Conservation (phyloP, 1,140 invertebrate species). For the Drosophila azteca region DNA sequence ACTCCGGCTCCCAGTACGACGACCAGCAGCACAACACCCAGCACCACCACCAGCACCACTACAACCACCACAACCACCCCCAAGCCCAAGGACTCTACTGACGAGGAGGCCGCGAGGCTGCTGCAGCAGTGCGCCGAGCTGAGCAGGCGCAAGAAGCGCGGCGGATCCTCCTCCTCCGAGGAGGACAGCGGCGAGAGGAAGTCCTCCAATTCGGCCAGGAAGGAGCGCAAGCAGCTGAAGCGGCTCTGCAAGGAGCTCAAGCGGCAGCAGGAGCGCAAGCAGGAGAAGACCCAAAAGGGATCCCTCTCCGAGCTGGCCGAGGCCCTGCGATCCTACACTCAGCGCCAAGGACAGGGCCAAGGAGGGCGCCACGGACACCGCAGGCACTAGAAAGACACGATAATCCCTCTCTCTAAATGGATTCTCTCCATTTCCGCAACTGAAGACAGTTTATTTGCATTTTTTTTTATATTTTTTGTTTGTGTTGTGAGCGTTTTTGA, state of each 20-base stretch:
- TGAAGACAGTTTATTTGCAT: too few relatives aligned
- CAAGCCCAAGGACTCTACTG: constrained; percentile 28
- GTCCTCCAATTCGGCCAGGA: constrained; percentile 42
- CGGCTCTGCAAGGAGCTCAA: constrained; percentile 68
- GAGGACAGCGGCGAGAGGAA: constrained; percentile 54
- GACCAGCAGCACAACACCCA: background rate
- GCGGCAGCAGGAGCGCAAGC: constrained; percentile 49
- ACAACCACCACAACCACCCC: constrained; percentile 33
- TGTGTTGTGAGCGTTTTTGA: too few relatives aligned
- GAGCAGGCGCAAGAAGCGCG: constrained; percentile 54
- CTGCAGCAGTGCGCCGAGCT: constrained; percentile 59
- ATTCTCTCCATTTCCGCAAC: too few relatives aligned
- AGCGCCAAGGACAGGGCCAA: constrained; percentile 29
- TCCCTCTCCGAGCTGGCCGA: constrained; percentile 38
- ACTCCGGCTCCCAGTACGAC: constrained; percentile 5
- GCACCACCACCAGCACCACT: constrained; percentile 3
- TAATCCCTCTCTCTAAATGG: too few relatives aligned
- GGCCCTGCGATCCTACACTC: constrained; percentile 46
- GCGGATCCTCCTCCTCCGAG: constrained; percentile 60
- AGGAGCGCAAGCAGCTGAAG: constrained; percentile 72
- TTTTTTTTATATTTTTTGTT: too few relatives aligned
- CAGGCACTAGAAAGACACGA: background rate
- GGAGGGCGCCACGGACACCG: constrained; percentile 27
- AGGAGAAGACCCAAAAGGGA: constrained; percentile 41
- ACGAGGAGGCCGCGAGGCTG: constrained; percentile 38